Evolutionary conservation across 2,797 vertebrate genomes (phyloP).

Genomic region (Enteromius afrohamiltoni): DNA sequence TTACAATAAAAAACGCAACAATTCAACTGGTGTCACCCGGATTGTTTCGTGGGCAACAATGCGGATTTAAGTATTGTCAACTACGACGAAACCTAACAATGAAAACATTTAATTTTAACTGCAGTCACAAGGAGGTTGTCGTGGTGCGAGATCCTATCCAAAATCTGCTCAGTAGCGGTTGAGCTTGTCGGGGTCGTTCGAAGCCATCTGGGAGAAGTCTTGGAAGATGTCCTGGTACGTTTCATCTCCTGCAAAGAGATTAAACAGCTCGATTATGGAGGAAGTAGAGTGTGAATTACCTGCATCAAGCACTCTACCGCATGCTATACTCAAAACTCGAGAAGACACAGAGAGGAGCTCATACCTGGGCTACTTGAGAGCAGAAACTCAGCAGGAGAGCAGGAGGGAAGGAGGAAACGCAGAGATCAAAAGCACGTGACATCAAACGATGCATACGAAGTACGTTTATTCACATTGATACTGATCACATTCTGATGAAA

Average conservation of each 20-base stretch:
- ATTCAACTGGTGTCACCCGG: neutral
- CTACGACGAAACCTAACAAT: neutral
- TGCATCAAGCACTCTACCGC: neutral
- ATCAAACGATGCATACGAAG: neutral
- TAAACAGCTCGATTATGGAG: neutral
- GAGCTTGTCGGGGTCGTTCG: slow-evolving; percentile 95
- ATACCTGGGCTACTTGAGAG: slow-evolving; percentile 52
- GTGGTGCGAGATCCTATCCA: neutral
- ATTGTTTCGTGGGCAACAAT: neutral
- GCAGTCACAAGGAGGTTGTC: neutral
- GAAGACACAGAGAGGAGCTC: slow-evolving; percentile 21
- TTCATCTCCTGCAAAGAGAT: slow-evolving; percentile 86
- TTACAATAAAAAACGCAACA: slow-evolving; percentile 1
- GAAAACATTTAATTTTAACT: neutral
- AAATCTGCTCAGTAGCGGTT: slow-evolving; percentile 84
- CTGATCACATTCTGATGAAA: neutral
- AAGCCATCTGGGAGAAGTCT: slow-evolving; percentile 98
- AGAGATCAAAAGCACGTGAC: slow-evolving; percentile 62
- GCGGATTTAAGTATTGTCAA: neutral
- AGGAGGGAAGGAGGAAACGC: slow-evolving; percentile 76
- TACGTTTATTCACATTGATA: neutral
- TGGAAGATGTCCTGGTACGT: slow-evolving; percentile 98
- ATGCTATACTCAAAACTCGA: neutral
- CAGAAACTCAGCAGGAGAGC: slow-evolving; percentile 74
- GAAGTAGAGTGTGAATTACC: neutral